These are phyloP conservation scores for Pundamilia nyererei DNA, from an alignment of 2,113 vertebrate genomes.

Conservation along the genomic window DNA sequence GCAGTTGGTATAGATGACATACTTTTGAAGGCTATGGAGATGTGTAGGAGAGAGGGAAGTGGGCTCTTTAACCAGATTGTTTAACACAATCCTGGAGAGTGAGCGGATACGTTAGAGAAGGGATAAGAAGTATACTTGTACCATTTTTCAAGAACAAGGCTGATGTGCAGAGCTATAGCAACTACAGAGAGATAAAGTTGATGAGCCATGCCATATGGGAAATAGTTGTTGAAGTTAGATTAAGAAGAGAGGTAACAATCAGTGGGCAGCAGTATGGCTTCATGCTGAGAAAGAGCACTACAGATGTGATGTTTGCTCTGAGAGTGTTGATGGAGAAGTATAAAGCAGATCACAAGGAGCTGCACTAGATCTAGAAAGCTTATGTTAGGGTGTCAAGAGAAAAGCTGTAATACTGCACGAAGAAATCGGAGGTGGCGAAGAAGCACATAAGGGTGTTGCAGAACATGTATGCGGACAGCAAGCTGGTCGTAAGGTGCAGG, in stretches of 20 bases:
- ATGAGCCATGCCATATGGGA: neutral
- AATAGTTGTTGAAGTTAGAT: neutral
- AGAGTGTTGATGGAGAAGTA: neutral
- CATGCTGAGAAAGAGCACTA: neutral
- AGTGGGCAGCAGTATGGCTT: neutral
- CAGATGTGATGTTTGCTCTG: neutral
- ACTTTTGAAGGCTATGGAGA: neutral
- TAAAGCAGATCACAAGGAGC: neutral
- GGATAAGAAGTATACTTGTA: neutral
- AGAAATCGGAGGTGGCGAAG: neutral
- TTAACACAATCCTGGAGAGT: neutral
- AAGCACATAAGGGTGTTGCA: neutral
- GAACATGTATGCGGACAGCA: neutral
- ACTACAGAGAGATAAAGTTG: neutral
- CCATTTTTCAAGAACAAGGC: neutral
- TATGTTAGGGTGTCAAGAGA: neutral
- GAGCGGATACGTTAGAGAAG: neutral
- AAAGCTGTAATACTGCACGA: neutral
- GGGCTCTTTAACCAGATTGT: neutral
- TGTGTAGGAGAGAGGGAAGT: neutral
- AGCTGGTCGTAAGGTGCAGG: neutral
- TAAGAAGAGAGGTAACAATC: neutral
- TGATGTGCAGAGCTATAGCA: neutral
- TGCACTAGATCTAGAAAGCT: neutral
- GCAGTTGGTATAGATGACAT: neutral